These are phyloP conservation scores for Festucalex cinctus DNA, from an alignment of 2,113 vertebrate species.

Conservation along the genomic window DNA sequence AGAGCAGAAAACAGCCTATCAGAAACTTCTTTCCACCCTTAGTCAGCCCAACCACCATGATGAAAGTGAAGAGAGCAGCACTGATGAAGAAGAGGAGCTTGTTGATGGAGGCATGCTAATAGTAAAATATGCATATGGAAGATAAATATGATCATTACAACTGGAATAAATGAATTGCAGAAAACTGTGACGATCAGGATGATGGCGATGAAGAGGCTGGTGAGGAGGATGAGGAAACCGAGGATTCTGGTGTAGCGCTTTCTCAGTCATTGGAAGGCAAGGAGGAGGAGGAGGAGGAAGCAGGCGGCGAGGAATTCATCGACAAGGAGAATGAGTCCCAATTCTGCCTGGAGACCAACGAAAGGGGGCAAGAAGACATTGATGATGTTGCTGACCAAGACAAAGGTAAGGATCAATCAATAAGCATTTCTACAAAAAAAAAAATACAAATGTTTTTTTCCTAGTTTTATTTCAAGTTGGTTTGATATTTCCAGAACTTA, in stretches of 20 bases:
- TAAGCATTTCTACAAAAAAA: background rate
- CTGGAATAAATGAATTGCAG: conserved; percentile 8
- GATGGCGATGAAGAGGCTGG: conserved; percentile 69
- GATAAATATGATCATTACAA: background rate
- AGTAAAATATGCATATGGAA: background rate
- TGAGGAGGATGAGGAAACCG: conserved; percentile 45
- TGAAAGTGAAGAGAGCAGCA: conserved; percentile 66
- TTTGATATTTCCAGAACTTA: background rate
- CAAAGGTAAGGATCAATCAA: conserved; percentile 31
- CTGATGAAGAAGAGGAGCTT: conserved; percentile 60
- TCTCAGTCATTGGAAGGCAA: conserved; percentile 14
- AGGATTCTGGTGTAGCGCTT: conserved; percentile 37
- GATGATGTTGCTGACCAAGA: conserved; percentile 8
- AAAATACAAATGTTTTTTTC: background rate
- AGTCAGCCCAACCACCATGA: conserved; percentile 63
- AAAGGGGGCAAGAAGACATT: conserved; percentile 37
- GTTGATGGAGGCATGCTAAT: conserved; percentile 36
- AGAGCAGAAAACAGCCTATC: conserved; percentile 82
- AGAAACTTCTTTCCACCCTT: conserved; percentile 86
- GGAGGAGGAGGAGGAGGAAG: conserved; percentile 11
- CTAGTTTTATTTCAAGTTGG: no score
- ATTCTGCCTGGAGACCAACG: conserved; percentile 91
- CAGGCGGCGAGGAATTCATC: conserved; percentile 74
- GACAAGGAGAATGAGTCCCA: conserved; percentile 83
- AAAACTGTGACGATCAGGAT: conserved; percentile 38